Evolutionary conservation across 2,113 vertebrate genomes (phyloP).

Genomic region (Calidris pugnax): DNA sequence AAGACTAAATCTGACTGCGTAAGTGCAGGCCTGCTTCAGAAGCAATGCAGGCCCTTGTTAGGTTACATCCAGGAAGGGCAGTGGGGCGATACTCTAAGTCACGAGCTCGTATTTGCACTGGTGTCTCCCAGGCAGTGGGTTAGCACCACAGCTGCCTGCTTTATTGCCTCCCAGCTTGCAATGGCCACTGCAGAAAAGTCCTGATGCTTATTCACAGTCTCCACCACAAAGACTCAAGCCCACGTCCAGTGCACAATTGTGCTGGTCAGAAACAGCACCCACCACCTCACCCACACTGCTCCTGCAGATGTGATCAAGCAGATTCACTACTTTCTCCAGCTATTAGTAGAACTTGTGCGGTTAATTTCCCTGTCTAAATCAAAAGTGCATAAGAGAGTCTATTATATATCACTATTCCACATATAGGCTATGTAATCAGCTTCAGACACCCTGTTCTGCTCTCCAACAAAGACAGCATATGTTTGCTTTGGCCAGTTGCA

Average conservation of each 20-base stretch:
- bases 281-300: neutral
- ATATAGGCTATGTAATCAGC: neutral
- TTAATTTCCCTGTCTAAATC: neutral
- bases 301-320: rapidly evolving
- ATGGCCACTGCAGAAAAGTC: neutral
- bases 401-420: neutral
- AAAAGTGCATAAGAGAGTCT: neutral
- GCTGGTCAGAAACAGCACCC: neutral
- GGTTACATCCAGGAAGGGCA: neutral
- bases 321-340: neutral
- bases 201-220: neutral
- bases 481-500: slow-evolving; percentile 17
- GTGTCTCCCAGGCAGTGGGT: neutral
- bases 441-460: neutral
- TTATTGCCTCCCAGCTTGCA: neutral
- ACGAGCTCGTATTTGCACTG: neutral
- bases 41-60: neutral
- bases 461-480: neutral
- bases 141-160: neutral
- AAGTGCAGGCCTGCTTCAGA: neutral
- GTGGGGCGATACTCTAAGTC: neutral
- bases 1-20: neutral
- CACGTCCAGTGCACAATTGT: neutral
- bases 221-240: neutral
- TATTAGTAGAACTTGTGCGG: neutral